A percentile compares a stretch with the other conserved stretches of the same genome.
Evolutionary conservation across 2,797 vertebrate genomes (phyloP).

Genomic region (Enteromius afrohamiltoni): DNA sequence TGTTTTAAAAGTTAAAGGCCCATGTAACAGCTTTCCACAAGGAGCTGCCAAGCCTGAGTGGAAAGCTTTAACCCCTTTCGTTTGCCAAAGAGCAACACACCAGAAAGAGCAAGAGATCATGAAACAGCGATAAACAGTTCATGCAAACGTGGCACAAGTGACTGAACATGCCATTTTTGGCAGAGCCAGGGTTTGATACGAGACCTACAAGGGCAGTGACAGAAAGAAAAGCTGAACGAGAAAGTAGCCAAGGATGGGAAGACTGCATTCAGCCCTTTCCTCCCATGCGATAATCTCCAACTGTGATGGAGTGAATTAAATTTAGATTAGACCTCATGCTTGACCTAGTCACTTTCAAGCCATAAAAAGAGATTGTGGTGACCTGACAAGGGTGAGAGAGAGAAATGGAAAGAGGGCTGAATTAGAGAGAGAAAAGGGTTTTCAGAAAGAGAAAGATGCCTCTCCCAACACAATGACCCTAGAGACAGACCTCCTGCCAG

Average conservation of each 20-base stretch:
- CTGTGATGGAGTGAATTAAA: conserved; percentile 62
- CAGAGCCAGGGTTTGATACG: conserved; percentile 35
- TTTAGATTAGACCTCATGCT: conserved; percentile 68
- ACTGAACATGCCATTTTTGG: conserved; percentile 35
- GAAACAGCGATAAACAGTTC: conserved; percentile 15
- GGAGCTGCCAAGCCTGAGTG: conserved; percentile 37
- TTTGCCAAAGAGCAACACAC: conserved; percentile 42
- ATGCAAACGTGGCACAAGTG: conserved; percentile 1
- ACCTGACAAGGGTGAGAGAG: conserved; percentile 48
- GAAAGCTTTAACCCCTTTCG: conserved; percentile 30
- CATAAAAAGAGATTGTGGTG: conserved; percentile 64
- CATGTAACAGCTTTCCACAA: conserved; percentile 49
- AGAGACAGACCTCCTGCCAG: conserved; percentile 31
- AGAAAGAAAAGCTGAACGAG: conserved; percentile 8
- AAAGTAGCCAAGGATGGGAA: background rate
- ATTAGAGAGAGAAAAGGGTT: background rate
- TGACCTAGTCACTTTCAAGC: conserved; percentile 64
- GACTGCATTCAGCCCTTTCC: background rate
- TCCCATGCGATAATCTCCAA: conserved; percentile 53
- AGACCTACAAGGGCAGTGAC: conserved; percentile 43
- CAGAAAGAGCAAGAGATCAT: conserved; percentile 34
- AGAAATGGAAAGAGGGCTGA: conserved; percentile 8
- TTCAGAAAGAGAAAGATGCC: conserved; percentile 1
- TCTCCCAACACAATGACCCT: conserved; percentile 14
- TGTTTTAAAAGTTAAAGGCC: conserved; percentile 54